Evolutionary conservation across 2,113 vertebrate genomes (phyloP).

Genomic region (Seriola aureovittata): DNA sequence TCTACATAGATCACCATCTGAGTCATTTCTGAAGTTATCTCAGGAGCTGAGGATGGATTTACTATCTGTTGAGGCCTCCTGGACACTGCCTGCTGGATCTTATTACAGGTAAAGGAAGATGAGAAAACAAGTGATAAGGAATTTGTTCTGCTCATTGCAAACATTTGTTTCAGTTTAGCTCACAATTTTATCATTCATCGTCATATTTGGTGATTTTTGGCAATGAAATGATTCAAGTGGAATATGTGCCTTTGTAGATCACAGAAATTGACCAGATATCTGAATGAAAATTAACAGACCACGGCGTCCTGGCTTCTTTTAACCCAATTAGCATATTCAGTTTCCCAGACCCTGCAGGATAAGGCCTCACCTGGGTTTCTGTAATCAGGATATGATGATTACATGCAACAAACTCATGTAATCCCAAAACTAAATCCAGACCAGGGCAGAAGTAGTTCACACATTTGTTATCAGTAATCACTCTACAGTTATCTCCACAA

Average conservation of each 20-base stretch:
- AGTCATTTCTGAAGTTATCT: not conserved
- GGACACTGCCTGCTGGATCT: not conserved
- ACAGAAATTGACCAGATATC: not conserved
- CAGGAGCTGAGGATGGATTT: not conserved
- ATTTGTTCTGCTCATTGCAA: not conserved
- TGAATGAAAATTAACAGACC: not conserved
- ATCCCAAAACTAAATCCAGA: slow-evolving; percentile 30
- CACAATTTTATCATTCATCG: not conserved
- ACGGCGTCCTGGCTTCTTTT: not conserved
- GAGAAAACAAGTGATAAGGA: not conserved
- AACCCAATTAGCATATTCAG: not conserved
- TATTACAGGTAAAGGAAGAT: not conserved
- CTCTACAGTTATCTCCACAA: slow-evolving; percentile 25
- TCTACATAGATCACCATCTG: slow-evolving; percentile 1
- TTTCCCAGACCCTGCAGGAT: not conserved
- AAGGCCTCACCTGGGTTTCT: not conserved
- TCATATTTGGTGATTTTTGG: not conserved
- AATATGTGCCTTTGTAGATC: not conserved
- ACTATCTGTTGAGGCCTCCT: slow-evolving; percentile 2
- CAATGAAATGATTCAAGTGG: not conserved
- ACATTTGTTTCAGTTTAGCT: not conserved
- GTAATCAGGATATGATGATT: not conserved
- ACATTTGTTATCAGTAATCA: slow-evolving; percentile 35
- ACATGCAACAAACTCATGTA: slow-evolving; percentile 13
- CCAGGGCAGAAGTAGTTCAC: not conserved